Percentiles rank a stretch among this genome's conserved stretches.
These are phyloP conservation scores for Agrypnia vestita DNA, from an alignment of 1,140 invertebrate genomes.

Conservation along the genomic window DNA sequence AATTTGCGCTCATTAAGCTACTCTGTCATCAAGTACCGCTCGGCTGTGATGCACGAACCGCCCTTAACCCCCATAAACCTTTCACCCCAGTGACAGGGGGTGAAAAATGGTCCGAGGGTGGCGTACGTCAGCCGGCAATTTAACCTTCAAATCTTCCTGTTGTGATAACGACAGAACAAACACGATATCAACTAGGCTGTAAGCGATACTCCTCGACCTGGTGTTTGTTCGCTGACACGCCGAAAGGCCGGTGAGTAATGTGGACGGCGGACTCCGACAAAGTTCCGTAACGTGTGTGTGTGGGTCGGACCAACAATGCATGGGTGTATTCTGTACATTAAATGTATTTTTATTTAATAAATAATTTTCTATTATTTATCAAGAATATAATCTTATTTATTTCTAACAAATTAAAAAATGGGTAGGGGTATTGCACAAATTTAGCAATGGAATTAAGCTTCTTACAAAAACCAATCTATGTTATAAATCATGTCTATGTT, in stretches of 20 bases:
- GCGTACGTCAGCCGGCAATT: constrained; percentile 49
- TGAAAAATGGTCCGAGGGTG: constrained; percentile 52
- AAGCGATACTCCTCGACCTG: constrained; percentile 32
- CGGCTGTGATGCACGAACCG: constrained; percentile 40
- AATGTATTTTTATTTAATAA: no score
- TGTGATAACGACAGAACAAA: constrained; percentile 46
- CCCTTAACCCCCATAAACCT: constrained; percentile 43
- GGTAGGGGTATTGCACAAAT: no score
- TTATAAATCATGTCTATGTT: no score
- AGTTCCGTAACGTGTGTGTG: no score
- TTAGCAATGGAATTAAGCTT: no score
- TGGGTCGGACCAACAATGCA: no score
- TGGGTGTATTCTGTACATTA: no score
- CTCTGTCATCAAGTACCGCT: constrained; percentile 33
- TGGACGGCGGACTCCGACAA: not conserved
- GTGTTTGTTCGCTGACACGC: constrained; percentile 20
- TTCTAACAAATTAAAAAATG: no score
- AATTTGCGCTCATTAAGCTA: constrained; percentile 8
- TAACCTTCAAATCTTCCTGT: constrained; percentile 57
- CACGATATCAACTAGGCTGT: constrained; percentile 37
- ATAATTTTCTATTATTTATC: no score
- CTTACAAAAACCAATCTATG: no score
- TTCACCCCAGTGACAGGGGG: constrained; percentile 47
- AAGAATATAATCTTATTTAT: no score
- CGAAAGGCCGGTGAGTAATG: not conserved